Conservation (phyloP, 2,888 invertebrate genomes). For the Ormyrus labotus region DNA sequence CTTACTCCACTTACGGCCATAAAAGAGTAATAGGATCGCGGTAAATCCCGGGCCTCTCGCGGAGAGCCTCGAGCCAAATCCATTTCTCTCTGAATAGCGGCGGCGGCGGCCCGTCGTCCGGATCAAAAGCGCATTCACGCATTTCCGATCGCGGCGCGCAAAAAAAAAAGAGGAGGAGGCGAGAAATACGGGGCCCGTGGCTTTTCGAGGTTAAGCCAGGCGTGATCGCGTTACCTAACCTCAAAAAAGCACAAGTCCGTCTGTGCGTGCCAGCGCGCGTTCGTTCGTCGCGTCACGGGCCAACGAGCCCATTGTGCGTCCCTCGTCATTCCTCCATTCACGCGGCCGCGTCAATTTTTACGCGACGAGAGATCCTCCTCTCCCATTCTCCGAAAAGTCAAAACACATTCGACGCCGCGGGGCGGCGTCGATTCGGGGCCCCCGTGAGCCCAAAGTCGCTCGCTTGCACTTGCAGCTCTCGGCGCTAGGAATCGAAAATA, state of each 20-base stretch:
- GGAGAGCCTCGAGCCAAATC: no score
- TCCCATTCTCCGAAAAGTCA: background rate
- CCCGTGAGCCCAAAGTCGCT: conserved; percentile 1
- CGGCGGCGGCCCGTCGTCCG: no score
- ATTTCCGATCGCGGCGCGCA: background rate
- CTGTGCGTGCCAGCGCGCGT: background rate
- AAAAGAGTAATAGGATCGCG: no score
- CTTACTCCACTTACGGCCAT: no score
- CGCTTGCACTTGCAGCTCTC: background rate
- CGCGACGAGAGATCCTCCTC: conserved; percentile 1
- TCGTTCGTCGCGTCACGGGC: conserved; percentile 59
- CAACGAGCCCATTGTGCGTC: conserved; percentile 66
- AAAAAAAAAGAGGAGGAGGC: background rate
- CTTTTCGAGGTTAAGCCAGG: conserved; percentile 39
- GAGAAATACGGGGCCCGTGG: background rate
- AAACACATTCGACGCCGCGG: conserved; percentile 1
- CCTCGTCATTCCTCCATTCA: conserved; percentile 35
- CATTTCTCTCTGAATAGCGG: no score
- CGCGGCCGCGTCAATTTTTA: conserved; percentile 35
- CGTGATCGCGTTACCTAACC: conserved; percentile 48
- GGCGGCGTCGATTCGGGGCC: background rate
- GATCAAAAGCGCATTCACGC: background rate
- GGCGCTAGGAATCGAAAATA: conserved; percentile 29
- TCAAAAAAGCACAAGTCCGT: conserved; percentile 22
- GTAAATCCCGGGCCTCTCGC: background rate